Conservation (phyloP, 2,113 vertebrate species). For the Malurus alboscapulatus region DNA sequence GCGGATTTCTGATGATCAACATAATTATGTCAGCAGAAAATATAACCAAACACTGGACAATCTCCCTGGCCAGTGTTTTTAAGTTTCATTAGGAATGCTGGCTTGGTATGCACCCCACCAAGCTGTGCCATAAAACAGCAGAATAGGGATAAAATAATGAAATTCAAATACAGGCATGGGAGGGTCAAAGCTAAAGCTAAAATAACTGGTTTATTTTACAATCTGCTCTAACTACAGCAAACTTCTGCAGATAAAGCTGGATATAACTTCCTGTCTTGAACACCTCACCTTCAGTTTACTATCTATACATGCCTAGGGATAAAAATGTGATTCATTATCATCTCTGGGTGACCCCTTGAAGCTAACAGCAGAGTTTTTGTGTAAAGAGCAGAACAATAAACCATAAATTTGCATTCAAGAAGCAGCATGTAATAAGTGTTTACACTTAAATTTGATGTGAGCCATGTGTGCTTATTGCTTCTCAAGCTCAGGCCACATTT, state of each 20-base stretch:
- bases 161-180: not conserved
- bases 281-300: not conserved
- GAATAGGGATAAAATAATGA: not conserved
- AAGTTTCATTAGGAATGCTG: not conserved
- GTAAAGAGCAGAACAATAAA: conserved; percentile 1
- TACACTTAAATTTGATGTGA: conserved; percentile 35
- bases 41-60: not conserved
- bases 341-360: not conserved
- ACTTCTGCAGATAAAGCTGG: not conserved
- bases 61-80: not conserved
- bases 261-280: not conserved
- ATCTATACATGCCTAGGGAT: not conserved
- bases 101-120: not conserved
- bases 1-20: not conserved
- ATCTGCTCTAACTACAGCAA: not conserved
- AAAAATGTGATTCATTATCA: not conserved
- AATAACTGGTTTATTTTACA: not conserved
- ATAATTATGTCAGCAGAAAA: not conserved
- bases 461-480: not conserved
- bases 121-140: not conserved
- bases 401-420: conserved; percentile 24
- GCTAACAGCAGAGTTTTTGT: not conserved
- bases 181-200: not conserved
- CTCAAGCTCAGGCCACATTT: not conserved
- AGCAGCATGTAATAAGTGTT: conserved; percentile 8